These are phyloP conservation scores for Propithecus coquereli DNA, from an alignment of 2,113 vertebrate species.

Conservation along the genomic window DNA sequence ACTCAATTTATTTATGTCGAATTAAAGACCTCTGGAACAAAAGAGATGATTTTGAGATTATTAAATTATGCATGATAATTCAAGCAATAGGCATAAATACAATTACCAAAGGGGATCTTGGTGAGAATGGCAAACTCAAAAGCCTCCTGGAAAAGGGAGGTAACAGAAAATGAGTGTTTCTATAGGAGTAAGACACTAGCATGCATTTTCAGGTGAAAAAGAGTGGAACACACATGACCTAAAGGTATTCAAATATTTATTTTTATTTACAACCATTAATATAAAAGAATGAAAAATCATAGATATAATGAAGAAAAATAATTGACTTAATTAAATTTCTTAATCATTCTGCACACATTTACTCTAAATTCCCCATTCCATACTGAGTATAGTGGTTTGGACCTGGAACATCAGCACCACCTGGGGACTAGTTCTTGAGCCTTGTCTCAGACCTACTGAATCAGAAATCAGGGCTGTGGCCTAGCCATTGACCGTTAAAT, in stretches of 20 bases:
- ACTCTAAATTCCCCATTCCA: not conserved
- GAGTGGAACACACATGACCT: not conserved
- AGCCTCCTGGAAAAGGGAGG: not conserved
- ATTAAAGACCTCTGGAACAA: not conserved
- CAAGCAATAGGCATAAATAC: not conserved
- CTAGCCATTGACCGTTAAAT: not conserved
- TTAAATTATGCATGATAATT: not conserved
- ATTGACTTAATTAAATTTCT: not conserved
- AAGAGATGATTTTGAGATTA: not conserved
- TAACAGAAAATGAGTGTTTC: not conserved
- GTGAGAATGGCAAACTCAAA: not conserved
- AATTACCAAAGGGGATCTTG: not conserved
- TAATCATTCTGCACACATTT: not conserved
- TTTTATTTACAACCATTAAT: not conserved
- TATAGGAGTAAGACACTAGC: not conserved
- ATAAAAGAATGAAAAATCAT: not conserved
- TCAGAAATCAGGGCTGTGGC: not conserved
- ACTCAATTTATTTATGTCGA: not conserved
- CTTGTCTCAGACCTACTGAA: not conserved
- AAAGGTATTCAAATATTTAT: not conserved
- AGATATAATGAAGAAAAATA: not conserved
- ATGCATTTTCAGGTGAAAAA: not conserved
- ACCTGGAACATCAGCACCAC: not conserved
- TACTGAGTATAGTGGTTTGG: not conserved
- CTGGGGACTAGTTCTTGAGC: not conserved